Evolutionary conservation across 2,888 invertebrate genomes (phyloP).

Genomic region (Drosophila quasianomalipes): DNA sequence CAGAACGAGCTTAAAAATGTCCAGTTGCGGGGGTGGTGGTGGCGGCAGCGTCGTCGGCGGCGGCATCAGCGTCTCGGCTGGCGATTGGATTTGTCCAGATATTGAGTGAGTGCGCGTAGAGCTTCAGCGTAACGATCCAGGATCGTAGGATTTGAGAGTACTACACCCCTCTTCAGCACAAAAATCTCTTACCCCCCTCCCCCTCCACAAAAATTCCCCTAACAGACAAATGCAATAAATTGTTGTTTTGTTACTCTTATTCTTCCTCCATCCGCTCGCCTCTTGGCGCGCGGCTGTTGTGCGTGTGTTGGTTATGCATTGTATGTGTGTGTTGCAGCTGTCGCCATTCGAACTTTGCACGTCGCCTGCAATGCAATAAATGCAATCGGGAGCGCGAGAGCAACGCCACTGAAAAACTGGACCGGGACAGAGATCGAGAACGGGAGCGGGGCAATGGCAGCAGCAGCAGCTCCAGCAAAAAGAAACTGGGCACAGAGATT

Average conservation of each 20-base stretch:
- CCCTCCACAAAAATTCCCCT: not conserved
- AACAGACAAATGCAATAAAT: conserved; percentile 56
- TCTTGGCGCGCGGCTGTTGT: conserved; percentile 41
- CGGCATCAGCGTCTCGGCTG: conserved; percentile 64
- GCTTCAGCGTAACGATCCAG: conserved; percentile 46
- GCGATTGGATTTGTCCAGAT: conserved; percentile 78
- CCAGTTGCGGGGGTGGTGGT: conserved; percentile 57
- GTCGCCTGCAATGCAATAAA: conserved; percentile 95
- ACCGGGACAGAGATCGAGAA: conserved; percentile 51
- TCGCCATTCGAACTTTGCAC: conserved; percentile 97
- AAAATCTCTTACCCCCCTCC: conserved; percentile 8
- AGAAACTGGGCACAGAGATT: conserved; percentile 97
- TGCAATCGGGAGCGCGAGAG: conserved; percentile 87
- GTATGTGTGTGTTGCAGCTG: conserved; percentile 86
- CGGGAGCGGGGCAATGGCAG: conserved; percentile 66
- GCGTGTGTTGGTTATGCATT: conserved; percentile 37
- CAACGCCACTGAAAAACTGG: conserved; percentile 62
- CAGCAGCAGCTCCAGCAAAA: conserved; percentile 84
- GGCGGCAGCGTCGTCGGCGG: conserved; percentile 39
- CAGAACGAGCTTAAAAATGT: conserved; percentile 49
- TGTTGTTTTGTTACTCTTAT: conserved; percentile 57
- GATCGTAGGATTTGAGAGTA: conserved; percentile 32
- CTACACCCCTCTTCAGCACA: conserved; percentile 21
- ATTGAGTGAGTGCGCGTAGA: conserved; percentile 85
- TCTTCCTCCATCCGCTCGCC: conserved; percentile 47